Percentiles rank a stretch among this genome's conserved stretches.
Evolutionary conservation across 2,113 vertebrate species (phyloP).

Genomic region (Tyto alba): DNA sequence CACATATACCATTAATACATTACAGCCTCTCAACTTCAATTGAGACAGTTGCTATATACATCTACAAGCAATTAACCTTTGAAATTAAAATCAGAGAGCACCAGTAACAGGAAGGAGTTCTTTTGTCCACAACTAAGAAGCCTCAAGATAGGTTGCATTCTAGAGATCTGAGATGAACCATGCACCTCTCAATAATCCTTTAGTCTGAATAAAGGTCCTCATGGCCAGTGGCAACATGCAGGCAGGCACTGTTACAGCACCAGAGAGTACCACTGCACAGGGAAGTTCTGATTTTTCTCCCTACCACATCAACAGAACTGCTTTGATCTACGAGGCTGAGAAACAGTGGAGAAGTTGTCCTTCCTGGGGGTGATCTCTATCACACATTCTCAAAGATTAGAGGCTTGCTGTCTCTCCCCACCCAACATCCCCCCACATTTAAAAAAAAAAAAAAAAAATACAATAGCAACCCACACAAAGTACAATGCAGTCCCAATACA

Average conservation of each 20-base stretch:
- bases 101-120: not conserved
- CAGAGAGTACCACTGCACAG: not conserved
- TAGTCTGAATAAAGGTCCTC: not conserved
- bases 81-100: not conserved
- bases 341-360: not conserved
- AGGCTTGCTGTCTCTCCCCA: not conserved
- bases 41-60: not conserved
- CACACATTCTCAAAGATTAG: not conserved
- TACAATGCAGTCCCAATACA: not conserved
- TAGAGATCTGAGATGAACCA: not conserved
- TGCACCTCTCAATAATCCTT: not conserved
- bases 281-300: not conserved
- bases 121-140: not conserved
- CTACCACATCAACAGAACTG: not conserved
- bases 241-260: not conserved
- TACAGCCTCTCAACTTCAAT: not conserved
- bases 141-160: not conserved
- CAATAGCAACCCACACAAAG: not conserved
- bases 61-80: not conserved
- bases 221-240: fast-evolving
- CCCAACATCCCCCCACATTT: fast-evolving
- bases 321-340: not conserved
- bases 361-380: not conserved
- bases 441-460: too few species aligned
- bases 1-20: not conserved